phyloP scores from a whole-genome alignment of 2,113 vertebrate species.

The Pholis gunnellus region DNA sequence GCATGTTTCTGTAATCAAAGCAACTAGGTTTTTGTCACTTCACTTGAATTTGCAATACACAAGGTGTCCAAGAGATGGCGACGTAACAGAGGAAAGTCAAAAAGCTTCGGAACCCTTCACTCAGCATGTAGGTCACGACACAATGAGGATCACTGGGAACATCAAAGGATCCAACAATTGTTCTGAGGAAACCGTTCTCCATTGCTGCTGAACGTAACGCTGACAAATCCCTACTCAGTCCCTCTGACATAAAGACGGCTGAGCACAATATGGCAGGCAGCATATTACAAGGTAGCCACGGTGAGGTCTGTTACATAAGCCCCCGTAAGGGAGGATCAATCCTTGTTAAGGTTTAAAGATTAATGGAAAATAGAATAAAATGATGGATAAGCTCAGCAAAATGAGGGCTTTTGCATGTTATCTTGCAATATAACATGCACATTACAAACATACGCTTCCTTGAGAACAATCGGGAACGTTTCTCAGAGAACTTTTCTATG shows the following conservation, averaged over 20 bases:
- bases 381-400: background rate
- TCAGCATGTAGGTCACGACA: constrained; percentile 23
- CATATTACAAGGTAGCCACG: background rate
- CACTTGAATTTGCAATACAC: background rate
- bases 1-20: background rate
- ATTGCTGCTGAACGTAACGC: background rate
- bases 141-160: constrained; percentile 1
- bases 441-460: background rate
- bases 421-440: background rate
- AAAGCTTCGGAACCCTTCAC: background rate
- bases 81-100: background rate
- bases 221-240: background rate
- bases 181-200: constrained; percentile 4
- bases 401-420: background rate
- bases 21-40: background rate
- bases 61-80: constrained; percentile 28
- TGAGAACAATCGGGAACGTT: background rate
- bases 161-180: background rate
- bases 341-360: background rate
- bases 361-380: background rate
- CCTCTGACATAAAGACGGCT: too few relatives aligned
- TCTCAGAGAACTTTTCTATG: background rate
- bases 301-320: background rate
- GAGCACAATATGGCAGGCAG: background rate
- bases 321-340: too few relatives aligned